Base-by-base conservation (phyloP, 2,797 vertebrate genomes). In the Oreonectes daqikongensis region DNA sequence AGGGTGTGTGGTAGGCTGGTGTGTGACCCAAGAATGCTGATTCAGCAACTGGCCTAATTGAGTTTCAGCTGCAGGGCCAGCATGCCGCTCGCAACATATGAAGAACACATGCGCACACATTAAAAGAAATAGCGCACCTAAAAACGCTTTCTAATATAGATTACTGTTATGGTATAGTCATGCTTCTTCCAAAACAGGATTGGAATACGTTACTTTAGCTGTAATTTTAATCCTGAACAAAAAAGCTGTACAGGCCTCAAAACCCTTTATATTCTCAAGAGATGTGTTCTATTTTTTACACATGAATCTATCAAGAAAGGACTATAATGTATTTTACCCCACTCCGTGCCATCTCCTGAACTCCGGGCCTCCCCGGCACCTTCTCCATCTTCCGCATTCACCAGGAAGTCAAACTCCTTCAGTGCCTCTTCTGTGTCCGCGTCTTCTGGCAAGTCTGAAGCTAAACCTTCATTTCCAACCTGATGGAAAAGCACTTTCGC, bases 321-420 rank as follows among this genome's bases (percentile, higher is more conserved):
- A 20, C 46, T 48, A n/a, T 20, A 0, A 24, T 0, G 3, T 64
- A 10, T 52, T 95, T 96, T 93, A 99, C 97, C 97, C 97, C 97
- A 99, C 89, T 99, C 97, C 8, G 97, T 99, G 81, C 97, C 97
- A 83, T 99, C 97, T 78, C 97, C 97, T 35, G 97, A 99, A 91
- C 97, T 99, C 79, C 97, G 93, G 50, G 97, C 97, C 88, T 99
- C 97, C 10, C 97, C 97, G 2, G 97, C 97, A 78, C 97, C 97
- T 83, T 99, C 97, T 30, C 96, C 97, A 69, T 99, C 97, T 90
- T 99, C 97, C n/a, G 96, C 96, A 32, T 96, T 97, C 79, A 98
- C 97, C 91, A 99, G 90, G 89, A 99, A 99, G 90, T 99, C 97
- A 92, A 99, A 99, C 89, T 99, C 97, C 90, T 99, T 99, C 87